Conservation (phyloP, 30 jellyfish, hydroid and myxozoan genomes). For the Nemopilema nomurai region DNA sequence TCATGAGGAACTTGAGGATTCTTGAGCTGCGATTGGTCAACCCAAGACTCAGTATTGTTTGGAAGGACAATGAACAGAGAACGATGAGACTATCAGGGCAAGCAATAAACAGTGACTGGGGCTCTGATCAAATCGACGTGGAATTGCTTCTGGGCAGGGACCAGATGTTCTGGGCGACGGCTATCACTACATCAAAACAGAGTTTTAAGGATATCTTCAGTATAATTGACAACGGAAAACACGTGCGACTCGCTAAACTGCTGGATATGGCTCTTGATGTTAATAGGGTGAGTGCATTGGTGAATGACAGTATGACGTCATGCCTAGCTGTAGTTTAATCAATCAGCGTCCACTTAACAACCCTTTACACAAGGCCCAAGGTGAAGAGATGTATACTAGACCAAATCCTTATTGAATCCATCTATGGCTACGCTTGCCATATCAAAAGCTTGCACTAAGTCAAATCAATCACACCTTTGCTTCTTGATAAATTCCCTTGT, state of each 20-base stretch:
- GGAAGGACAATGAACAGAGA: slow-evolving; percentile 46
- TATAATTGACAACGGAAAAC: slow-evolving; percentile 36
- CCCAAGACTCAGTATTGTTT: slow-evolving; percentile 48
- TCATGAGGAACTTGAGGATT: slow-evolving; percentile 40
- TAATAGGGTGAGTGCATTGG: slow-evolving; percentile 19
- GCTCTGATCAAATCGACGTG: slow-evolving; percentile 37
- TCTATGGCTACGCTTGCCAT: no score
- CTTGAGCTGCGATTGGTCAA: slow-evolving; percentile 46
- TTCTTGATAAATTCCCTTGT: no score
- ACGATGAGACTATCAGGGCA: slow-evolving; percentile 66
- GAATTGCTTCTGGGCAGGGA: slow-evolving; percentile 57
- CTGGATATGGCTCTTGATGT: slow-evolving; percentile 59
- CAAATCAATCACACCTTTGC: no score
- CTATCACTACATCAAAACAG: slow-evolving; percentile 35
- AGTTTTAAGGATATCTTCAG: slow-evolving; percentile 63
- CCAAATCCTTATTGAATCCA: no score
- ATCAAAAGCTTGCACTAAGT: no score
- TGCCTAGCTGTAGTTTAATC: no score
- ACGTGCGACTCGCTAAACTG: slow-evolving; percentile 55
- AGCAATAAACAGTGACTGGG: slow-evolving; percentile 58
- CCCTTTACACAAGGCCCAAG: no score
- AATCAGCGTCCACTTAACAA: no score
- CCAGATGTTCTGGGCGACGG: slow-evolving; percentile 66
- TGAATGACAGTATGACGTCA: no score
- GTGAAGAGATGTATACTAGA: no score